These are phyloP conservation scores for Tauraco erythrolophus DNA, from an alignment of 2,113 vertebrate genomes.

Conservation along the genomic window DNA sequence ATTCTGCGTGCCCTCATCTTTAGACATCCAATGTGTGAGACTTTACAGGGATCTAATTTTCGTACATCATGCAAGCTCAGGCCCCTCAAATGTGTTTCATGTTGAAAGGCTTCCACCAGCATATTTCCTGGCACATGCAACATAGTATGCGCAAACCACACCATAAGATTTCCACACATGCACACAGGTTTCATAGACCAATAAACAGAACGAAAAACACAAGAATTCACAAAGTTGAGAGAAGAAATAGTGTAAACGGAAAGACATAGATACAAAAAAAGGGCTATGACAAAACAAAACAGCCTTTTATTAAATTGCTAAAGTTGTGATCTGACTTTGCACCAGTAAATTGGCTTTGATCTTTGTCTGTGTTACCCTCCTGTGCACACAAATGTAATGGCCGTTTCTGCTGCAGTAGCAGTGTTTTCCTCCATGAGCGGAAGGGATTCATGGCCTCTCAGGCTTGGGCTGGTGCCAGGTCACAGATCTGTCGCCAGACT, in stretches of 20 bases:
- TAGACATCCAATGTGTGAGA: fast-evolving
- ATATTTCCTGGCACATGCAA: background rate
- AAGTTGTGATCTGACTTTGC: background rate
- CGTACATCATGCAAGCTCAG: background rate
- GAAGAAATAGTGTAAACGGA: background rate
- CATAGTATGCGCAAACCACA: background rate
- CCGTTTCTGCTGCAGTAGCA: background rate
- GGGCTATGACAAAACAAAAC: background rate
- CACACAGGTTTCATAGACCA: background rate
- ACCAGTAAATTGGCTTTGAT: background rate
- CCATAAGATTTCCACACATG: background rate
- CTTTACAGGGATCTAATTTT: background rate
- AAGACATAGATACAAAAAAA: background rate
- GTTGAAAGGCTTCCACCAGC: background rate
- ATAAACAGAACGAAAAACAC: background rate
- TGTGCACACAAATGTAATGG: background rate
- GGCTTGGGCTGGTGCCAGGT: background rate
- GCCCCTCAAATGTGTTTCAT: background rate
- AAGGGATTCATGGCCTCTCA: background rate
- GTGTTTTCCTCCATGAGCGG: background rate
- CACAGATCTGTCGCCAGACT: background rate
- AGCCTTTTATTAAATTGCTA: background rate
- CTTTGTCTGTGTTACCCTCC: background rate
- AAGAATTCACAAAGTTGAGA: background rate
- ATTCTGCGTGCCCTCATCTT: background rate